Base-by-base conservation (phyloP, 2,797 vertebrate species). In the Girardinus metallicus region DNA sequence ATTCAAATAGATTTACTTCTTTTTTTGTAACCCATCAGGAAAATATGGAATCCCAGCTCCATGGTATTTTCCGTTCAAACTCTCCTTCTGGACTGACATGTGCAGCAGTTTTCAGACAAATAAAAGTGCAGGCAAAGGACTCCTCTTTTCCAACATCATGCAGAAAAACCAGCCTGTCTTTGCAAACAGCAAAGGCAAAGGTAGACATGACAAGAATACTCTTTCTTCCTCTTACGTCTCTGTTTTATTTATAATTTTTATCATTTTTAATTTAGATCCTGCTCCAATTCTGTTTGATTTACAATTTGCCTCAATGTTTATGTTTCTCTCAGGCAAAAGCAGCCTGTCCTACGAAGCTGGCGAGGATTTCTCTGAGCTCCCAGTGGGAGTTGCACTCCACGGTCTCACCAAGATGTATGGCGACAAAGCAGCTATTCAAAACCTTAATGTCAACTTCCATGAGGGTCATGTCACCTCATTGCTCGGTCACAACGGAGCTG, bases 401-500 rank as follows among this genome's bases (percentile, higher is more conserved):
- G 96, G 97, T 44, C 97, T 99, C 87, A 97, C 96, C 34, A 99
- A 99, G 93, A 88, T 90, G 60, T 99, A 98, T 29, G 96, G 96
- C 31, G 91, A 95, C 53, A 96, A 96, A 92, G 93, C 93, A 8
- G 98, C 97, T 41, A 95, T 99, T 77, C 31, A 98, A 73, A 97
- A 98, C 92, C 96, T 99, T 64, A 99, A 96, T 81, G 80, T 99
- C 84, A 95, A 97, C 80, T 99, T 99, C 86, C 97, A 98, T 21
- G 97, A 99, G 94, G 96, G 97, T 12, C 98, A 99, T 10, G 96
- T 99, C 86, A 99, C 98, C 53, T 93, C 98, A 26, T 91, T 99
- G 93, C 95, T 99, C n/a, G 98, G 98, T 5, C 98, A 98, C 93
- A 99, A 99, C 0, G 98, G 98, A 91, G 98, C 98, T 0, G 98